Evolutionary conservation across 2,113 vertebrate species (phyloP).

Genomic region (Thinocorus orbignyianus): DNA sequence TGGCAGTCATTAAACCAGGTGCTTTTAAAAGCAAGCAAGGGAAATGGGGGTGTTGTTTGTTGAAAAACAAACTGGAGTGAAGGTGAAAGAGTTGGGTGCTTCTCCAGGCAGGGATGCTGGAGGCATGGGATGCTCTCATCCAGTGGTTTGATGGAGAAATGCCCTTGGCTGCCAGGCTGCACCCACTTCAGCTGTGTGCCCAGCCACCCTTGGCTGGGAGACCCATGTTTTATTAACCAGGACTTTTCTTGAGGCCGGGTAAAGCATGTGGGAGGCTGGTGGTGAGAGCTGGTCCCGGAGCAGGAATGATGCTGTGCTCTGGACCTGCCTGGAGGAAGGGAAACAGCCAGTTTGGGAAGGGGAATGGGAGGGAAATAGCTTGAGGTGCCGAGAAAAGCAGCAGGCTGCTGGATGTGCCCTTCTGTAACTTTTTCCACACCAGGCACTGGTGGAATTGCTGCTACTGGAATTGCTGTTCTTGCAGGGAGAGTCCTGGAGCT

Average conservation of each 20-base stretch:
- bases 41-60: not conserved
- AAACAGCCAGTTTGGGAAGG: not conserved
- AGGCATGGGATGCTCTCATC: not conserved
- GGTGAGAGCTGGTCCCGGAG: accelerated
- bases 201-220: not conserved
- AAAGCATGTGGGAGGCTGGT: not conserved
- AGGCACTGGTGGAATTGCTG: not conserved
- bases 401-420: not conserved
- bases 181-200: not conserved
- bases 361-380: not conserved
- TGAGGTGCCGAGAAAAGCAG: not conserved
- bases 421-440: not conserved
- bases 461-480: not conserved
- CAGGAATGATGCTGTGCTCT: not conserved
- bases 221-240: not conserved
- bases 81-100: not conserved
- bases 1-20: not conserved
- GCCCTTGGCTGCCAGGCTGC: not conserved
- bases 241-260: not conserved
- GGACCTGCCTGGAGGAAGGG: not conserved
- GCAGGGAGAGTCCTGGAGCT: not conserved
- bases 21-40: not conserved
- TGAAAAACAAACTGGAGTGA: not conserved
- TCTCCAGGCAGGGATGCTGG: not conserved
- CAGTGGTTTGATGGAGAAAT: not conserved